Conservation (phyloP, 2,888 invertebrate species). For the Athalia circularis region DNA sequence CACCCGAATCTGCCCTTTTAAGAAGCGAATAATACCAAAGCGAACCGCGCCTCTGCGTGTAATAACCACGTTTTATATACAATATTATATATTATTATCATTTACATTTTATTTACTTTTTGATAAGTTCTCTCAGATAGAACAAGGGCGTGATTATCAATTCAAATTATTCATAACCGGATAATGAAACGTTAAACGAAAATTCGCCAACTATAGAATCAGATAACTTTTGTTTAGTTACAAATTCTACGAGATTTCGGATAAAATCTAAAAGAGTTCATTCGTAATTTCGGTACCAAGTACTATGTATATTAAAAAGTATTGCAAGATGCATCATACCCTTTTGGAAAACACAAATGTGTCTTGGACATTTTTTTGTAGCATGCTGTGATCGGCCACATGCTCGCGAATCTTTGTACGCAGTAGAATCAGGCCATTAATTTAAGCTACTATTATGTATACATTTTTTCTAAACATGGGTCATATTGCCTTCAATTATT, state of each 20-base stretch:
- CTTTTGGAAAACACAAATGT: constrained; percentile 15
- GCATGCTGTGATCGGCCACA: constrained; percentile 43
- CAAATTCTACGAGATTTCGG: background rate
- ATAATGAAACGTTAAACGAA: background rate
- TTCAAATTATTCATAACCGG: background rate
- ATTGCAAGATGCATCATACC: constrained; percentile 17
- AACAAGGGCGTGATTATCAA: background rate
- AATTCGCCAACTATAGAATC: constrained; percentile 11
- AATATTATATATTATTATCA: constrained; percentile 11
- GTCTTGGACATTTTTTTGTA: constrained; percentile 25
- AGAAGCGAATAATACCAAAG: constrained; percentile 47
- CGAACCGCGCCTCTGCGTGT: constrained; percentile 3
- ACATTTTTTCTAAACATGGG: background rate
- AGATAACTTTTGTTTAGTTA: background rate
- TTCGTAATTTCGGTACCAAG: constrained; percentile 25
- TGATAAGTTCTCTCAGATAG: constrained; percentile 7
- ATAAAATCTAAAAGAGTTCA: background rate
- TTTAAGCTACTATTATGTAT: constrained; percentile 16
- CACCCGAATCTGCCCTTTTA: constrained; percentile 50
- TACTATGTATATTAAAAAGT: constrained; percentile 13
- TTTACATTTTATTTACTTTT: constrained; percentile 21
- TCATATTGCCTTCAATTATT: constrained; percentile 32
- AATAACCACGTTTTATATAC: constrained; percentile 17
- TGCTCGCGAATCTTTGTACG: constrained; percentile 30
- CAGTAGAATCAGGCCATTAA: constrained; percentile 33